Percentiles rank a stretch among this genome's conserved stretches.
Conservation (phyloP, 2,113 vertebrate species). For the Corynorhinus townsendii region DNA sequence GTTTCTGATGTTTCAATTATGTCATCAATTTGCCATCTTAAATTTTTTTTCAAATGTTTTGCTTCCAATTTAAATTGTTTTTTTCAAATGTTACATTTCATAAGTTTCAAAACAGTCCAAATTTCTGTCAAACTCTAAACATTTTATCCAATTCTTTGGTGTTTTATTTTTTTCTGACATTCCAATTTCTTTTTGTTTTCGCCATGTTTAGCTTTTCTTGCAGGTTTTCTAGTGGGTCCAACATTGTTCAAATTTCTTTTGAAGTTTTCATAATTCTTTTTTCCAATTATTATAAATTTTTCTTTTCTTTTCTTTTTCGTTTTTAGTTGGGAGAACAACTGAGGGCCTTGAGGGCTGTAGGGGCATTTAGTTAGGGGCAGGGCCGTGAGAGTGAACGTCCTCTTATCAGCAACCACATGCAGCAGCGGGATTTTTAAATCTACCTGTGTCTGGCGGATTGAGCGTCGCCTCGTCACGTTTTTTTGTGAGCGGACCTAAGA, state of each 20-base stretch:
- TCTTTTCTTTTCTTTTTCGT: slow-evolving; percentile 65
- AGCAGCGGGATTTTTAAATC: slow-evolving; percentile 77
- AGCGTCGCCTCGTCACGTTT: slow-evolving; percentile 82
- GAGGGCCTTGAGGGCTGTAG: slow-evolving; percentile 54
- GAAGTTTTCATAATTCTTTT: slow-evolving; percentile 63
- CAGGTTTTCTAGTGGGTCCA: slow-evolving; percentile 56
- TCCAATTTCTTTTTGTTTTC: slow-evolving; percentile 50
- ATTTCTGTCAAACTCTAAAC: slow-evolving; percentile 45
- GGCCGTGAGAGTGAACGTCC: slow-evolving; percentile 43
- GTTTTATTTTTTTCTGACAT: slow-evolving; percentile 2
- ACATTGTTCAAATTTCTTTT: slow-evolving; percentile 62
- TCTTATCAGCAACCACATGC: slow-evolving; percentile 76
- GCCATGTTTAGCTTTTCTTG: slow-evolving; percentile 31
- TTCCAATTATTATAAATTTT: slow-evolving; percentile 64
- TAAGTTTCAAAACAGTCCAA: slow-evolving; percentile 43
- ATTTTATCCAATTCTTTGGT: slow-evolving; percentile 56
- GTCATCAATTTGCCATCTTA: slow-evolving; percentile 50
- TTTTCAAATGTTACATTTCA: slow-evolving; percentile 43
- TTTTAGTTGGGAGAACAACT: slow-evolving; percentile 60
- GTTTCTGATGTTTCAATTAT: slow-evolving; percentile 45
- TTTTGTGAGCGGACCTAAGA: slow-evolving; percentile 98
- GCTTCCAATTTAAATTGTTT: slow-evolving; percentile 55
- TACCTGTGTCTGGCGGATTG: slow-evolving; percentile 81
- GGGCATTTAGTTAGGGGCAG: slow-evolving; percentile 70
- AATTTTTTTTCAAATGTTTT: slow-evolving; percentile 36